Conservation (phyloP, 2,888 invertebrate species). For the Tenthredo amoena region DNA sequence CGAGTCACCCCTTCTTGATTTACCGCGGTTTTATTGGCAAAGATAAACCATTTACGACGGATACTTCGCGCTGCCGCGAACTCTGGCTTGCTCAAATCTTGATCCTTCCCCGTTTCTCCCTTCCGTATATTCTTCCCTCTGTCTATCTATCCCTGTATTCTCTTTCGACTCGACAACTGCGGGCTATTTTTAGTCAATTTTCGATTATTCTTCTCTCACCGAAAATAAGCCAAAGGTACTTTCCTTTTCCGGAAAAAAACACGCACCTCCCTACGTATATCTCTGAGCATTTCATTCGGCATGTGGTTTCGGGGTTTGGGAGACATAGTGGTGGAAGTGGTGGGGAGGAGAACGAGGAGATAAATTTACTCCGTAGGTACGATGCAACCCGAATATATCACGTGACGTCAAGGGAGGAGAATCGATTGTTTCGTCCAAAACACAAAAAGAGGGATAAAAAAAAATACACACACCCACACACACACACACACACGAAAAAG, state of each 20-base stretch:
- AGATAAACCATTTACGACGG: conserved; percentile 55
- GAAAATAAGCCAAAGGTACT: not conserved
- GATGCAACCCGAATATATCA: conserved; percentile 42
- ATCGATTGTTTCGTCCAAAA: conserved; percentile 44
- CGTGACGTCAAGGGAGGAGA: conserved; percentile 28
- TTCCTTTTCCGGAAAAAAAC: not conserved
- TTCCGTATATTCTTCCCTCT: not conserved
- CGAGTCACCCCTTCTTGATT: conserved; percentile 54
- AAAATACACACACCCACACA: not conserved
- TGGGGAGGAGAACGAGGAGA: not conserved
- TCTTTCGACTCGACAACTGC: not conserved
- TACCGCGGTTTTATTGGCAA: conserved; percentile 59
- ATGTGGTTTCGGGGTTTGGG: not conserved
- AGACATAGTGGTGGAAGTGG: not conserved
- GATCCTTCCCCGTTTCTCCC: conserved; percentile 2
- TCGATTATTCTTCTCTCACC: not conserved
- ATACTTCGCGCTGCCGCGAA: conserved; percentile 30
- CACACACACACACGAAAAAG: not conserved
- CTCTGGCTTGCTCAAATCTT: conserved; percentile 28
- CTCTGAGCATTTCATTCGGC: not conserved
- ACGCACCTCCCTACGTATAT: not conserved
- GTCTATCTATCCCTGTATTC: not conserved
- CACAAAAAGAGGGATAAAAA: not conserved
- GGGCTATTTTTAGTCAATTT: not conserved
- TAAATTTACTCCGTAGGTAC: conserved; percentile 19